Evolutionary conservation across 2,888 invertebrate species (phyloP), one percentile per base, ranked within the genome.

Genomic region (Tetranychus piercei): DNA sequence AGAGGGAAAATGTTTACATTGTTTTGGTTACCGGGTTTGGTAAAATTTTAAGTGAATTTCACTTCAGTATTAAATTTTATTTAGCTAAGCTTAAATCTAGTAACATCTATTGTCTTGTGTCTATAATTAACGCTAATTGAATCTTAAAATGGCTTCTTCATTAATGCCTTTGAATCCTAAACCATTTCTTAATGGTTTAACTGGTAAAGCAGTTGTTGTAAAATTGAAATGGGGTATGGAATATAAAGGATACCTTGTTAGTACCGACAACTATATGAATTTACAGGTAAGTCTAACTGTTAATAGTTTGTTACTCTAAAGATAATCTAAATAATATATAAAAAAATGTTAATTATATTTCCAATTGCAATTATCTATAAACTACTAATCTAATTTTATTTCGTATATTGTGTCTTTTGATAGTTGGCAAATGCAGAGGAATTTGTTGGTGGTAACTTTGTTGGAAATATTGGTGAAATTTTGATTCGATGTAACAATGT

Each of bases 181-280:
- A 86, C 99, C 99, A 77, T 99, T 96, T 84, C 86, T 99, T 74
- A 99, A 99, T 86, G 92, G 92, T 81, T 86, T 99, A 72, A 97
- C 96, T 1, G 99, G 99, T 20, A 99, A 99, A 85, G 90, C 94
- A 69, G 95, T 99, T 66, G 88, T 96, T 83, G 95, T 97, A 2
- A 97, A 97, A 84, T 85, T 99, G 77, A 99, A 99, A 83, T 99
- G 99, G 99, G 97, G 99, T 45, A 97, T 97, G 83, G 97, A 99
- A 84, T 99, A 99, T 84, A 95, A 95, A 87, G 99, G 99, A 18
- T 91, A 93, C 80, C 85, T 99, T 64, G 97, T 99, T 0, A 96
- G 97, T 5, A 94, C 95, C 1, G 99, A 99, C 84, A 93, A 94
- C 8, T 99, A 99, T 82, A 99, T 99, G 99, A 99, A 99, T 83